Evolutionary conservation across 2,797 vertebrate genomes (phyloP).

Genomic region (Luscinia megarhynchos): DNA sequence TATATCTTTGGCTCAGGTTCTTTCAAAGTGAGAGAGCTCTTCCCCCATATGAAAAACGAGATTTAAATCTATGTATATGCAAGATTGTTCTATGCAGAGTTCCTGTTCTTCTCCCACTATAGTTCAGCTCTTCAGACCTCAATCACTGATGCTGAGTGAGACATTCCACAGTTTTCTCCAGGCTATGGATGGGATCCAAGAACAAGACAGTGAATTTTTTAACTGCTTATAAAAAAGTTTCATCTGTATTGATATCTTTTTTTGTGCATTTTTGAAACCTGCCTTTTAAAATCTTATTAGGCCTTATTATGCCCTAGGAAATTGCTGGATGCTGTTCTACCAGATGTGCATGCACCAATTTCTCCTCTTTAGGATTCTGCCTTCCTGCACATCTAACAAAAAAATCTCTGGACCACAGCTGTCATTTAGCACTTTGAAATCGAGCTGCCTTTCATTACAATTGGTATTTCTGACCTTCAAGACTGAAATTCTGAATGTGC

Average conservation of each 20-base stretch:
- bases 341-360: not conserved
- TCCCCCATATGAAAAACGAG: not conserved
- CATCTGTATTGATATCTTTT: not conserved
- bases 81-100: not conserved
- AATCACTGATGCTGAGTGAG: not conserved
- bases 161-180: not conserved
- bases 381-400: not conserved
- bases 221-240: not conserved
- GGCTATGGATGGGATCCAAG: not conserved
- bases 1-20: not conserved
- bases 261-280: not conserved
- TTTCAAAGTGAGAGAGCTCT: not conserved
- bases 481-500: conserved; percentile 2
- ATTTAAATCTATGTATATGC: not conserved
- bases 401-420: not conserved
- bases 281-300: not conserved
- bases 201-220: not conserved
- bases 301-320: not conserved
- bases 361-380: not conserved
- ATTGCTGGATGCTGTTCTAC: not conserved
- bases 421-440: not conserved
- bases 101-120: not conserved
- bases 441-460: not conserved
- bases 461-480: conserved; percentile 56
- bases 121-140: not conserved